Conservation (phyloP, 2,797 vertebrate genomes). For the Erithacus rubecula region DNA sequence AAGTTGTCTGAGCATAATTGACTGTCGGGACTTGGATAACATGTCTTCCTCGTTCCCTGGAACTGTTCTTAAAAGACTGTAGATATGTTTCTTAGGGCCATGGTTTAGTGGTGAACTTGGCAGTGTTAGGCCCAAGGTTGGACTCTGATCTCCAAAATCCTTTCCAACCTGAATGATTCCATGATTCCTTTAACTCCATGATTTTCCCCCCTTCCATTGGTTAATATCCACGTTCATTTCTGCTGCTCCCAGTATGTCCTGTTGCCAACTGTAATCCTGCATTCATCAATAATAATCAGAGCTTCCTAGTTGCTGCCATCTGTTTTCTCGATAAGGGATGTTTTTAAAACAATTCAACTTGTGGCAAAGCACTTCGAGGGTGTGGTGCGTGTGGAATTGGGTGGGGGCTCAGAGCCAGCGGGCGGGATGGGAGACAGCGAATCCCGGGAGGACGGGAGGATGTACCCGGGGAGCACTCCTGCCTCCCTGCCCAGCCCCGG, state of each 20-base stretch:
- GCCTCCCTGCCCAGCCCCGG: too few species aligned
- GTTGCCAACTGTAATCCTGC: neutral
- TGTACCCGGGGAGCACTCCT: too few species aligned
- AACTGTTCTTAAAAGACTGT: neutral
- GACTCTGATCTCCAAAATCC: neutral
- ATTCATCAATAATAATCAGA: slow-evolving; percentile 25
- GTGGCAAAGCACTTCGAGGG: neutral
- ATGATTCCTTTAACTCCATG: neutral
- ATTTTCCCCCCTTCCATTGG: neutral
- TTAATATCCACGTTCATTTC: neutral
- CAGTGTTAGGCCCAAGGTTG: neutral
- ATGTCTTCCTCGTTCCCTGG: neutral
- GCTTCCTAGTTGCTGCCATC: neutral
- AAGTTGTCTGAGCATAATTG: neutral
- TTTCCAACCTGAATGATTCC: neutral
- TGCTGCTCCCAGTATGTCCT: neutral
- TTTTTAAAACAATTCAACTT: neutral
- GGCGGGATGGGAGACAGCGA: neutral
- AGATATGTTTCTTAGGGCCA: neutral
- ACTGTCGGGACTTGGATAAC: neutral
- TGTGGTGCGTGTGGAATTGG: neutral
- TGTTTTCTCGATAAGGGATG: neutral
- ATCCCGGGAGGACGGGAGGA: neutral
- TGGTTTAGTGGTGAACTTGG: neutral
- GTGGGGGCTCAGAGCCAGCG: neutral